phyloP scores from a whole-genome alignment of 2,797 vertebrate species.

The Pantherophis alleghaniensis region DNA sequence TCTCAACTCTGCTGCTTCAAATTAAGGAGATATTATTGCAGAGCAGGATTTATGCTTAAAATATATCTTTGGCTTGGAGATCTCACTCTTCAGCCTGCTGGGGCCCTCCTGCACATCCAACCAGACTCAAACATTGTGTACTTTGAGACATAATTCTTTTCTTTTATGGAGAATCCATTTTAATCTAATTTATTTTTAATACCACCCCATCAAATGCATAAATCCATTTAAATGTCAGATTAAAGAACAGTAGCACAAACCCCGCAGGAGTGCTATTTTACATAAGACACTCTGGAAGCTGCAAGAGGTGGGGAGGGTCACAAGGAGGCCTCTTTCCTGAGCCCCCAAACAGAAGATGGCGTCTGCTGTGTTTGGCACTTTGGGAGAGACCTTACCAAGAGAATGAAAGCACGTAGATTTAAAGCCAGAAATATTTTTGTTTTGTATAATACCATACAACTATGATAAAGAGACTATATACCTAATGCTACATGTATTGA shows the following conservation, averaged over 20 bases:
- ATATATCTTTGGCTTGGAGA: background rate
- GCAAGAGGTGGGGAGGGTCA: background rate
- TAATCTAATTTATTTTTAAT: constrained; percentile 9
- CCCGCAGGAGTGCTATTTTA: constrained; percentile 2
- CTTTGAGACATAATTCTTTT: background rate
- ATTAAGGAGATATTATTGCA: background rate
- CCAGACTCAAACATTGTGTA: background rate
- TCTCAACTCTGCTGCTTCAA: background rate
- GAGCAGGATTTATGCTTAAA: background rate
- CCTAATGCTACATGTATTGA: too few species aligned
- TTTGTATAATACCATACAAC: too few species aligned
- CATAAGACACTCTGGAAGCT: background rate
- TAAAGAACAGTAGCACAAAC: constrained; percentile 1
- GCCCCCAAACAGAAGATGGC: background rate
- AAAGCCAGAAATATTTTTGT: too few species aligned
- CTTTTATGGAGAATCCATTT: background rate
- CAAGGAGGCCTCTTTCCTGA: background rate
- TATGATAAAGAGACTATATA: too few species aligned
- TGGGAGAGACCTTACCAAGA: background rate
- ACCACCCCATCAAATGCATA: background rate
- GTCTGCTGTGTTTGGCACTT: background rate
- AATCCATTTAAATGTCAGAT: background rate
- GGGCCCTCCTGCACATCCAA: background rate
- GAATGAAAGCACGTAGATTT: too few species aligned
- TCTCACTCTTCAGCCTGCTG: background rate